Evolutionary conservation across 2,888 invertebrate genomes (phyloP), one percentile per base, ranked within the genome.

Genomic region (Mellilla xanthometata): DNA sequence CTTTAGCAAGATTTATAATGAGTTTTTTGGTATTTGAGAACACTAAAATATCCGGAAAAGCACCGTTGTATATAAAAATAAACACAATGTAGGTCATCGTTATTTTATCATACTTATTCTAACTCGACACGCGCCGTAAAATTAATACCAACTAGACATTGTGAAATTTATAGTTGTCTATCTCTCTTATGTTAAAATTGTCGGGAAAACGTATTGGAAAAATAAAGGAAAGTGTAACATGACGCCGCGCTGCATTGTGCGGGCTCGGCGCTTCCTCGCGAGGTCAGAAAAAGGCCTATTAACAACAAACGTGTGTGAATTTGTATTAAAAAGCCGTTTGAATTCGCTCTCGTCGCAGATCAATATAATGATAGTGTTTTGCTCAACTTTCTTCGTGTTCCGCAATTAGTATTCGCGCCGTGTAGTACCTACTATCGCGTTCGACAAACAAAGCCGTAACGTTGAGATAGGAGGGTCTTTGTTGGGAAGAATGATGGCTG

Each of bases 221-320:
- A 59, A 67, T 67, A 63, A 70, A 76, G 67, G 77, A 82, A 81
- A 83, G 81, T 70, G 71, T 58, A n/a, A n/a, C 56, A 68, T 67
- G 70, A 62, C 69, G 65, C 31, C 39, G 46, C 26, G 15, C 11
- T 9, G 2, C 30, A 13, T 26, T 12, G 45, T 32, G 27, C 8
- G 28, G 52, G 68, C 68, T 72, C 69, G 70, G 68, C 54, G 49
- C 49, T 51, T 44, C 31, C 38, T 13, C 38, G 35, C 65, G 62
- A 26, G 36, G 28, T 33, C 39, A 27, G 46, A 49, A 52, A 48
- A 54, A 56, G 62, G 36, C 38, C 44, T 41, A 54, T 56, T 29
- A 58, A 60, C 66, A 65, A 62, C 61, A 58, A 57, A 44, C 40
- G 54, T 64, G 62, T 68, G 72, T 51, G 67, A 70, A 67, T 29